Evolutionary conservation across 2,797 vertebrate genomes (phyloP).

Genomic region (Paramormyrops hopkinsi): DNA sequence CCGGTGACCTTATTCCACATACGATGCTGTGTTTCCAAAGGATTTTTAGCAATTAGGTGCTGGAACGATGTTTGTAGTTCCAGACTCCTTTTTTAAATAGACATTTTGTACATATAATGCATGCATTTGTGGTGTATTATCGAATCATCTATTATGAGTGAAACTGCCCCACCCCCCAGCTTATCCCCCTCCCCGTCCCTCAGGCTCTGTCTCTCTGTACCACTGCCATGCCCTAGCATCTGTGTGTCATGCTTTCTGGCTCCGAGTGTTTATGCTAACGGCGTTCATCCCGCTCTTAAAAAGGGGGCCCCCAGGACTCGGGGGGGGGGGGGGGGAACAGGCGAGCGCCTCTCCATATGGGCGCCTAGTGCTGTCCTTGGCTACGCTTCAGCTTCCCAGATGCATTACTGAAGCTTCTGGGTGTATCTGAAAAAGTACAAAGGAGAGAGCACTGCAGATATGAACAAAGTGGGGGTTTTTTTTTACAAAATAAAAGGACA

Average conservation of each 20-base stretch:
- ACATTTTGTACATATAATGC: background rate
- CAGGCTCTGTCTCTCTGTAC: constrained; percentile 23
- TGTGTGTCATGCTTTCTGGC: constrained; percentile 31
- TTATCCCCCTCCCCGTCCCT: background rate
- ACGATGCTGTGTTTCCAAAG: background rate
- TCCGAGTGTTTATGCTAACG: constrained; percentile 44
- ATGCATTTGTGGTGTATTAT: background rate
- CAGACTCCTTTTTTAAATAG: background rate
- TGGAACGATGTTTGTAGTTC: background rate
- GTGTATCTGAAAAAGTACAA: background rate
- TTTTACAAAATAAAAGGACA: background rate
- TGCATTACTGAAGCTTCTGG: background rate
- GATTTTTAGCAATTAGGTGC: background rate
- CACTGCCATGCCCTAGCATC: constrained; percentile 35
- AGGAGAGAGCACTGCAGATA: background rate
- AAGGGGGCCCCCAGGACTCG: constrained; percentile 24
- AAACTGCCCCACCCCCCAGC: background rate
- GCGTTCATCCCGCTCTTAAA: constrained; percentile 42
- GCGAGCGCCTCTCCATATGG: constrained; percentile 42
- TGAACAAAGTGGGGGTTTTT: background rate
- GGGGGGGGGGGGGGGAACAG: background rate
- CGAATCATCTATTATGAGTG: background rate
- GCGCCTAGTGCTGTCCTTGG: constrained; percentile 28
- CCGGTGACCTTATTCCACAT: background rate
- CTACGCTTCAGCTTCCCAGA: constrained; percentile 17